Percentiles rank a stretch among this genome's conserved stretches.
Conservation (phyloP, 2,797 vertebrate species). For the Rachycentron canadum region DNA sequence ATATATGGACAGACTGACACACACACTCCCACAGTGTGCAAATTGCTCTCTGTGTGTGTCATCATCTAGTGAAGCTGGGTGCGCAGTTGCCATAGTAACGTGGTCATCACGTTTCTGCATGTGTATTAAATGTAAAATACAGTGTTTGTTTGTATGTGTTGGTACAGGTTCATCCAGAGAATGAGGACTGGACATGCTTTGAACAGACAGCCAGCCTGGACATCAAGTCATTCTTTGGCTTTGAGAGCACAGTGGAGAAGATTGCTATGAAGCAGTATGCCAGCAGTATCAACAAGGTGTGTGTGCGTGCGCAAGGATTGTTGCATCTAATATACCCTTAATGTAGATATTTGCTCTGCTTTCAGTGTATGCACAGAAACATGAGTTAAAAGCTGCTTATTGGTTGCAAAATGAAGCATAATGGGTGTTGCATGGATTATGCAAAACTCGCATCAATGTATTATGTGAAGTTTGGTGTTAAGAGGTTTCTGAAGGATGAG, state of each 20-base stretch:
- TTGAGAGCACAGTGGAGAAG: slow-evolving; percentile 97
- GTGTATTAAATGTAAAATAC: slow-evolving; percentile 39
- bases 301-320: background rate
- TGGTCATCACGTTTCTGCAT: background rate
- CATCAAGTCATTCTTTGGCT: slow-evolving; percentile 99
- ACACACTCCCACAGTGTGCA: slow-evolving; percentile 48
- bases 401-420: background rate
- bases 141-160: slow-evolving; percentile 22
- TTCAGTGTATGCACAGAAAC: slow-evolving; percentile 11
- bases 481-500: slow-evolving; percentile 19
- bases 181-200: slow-evolving; percentile 98
- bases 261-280: slow-evolving; percentile 99
- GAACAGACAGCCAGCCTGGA: slow-evolving; percentile 97
- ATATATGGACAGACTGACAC: slow-evolving; percentile 45
- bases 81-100: slow-evolving; percentile 69
- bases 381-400: background rate
- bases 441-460: background rate
- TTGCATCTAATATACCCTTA: background rate
- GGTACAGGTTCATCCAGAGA: slow-evolving; percentile 94
- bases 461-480: background rate
- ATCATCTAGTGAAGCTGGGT: slow-evolving; percentile 42
- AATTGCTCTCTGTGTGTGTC: slow-evolving; percentile 49
- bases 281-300: slow-evolving; percentile 92
- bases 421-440: background rate
- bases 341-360: background rate